phyloP scores from a whole-genome alignment of 2,113 vertebrate genomes.

The Apteryx mantelli region DNA sequence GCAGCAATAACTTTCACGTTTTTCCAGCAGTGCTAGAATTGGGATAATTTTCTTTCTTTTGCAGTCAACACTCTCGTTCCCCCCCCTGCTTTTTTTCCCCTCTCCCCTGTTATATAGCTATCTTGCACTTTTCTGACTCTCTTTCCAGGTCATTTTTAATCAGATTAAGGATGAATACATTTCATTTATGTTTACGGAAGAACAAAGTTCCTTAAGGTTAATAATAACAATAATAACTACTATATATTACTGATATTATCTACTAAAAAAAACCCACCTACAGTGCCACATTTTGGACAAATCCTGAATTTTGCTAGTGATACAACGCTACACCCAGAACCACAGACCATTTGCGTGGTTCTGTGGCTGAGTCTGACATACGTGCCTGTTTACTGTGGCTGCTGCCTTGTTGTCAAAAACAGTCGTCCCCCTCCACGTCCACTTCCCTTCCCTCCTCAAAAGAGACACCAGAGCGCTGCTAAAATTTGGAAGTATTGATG shows the following conservation, averaged over 20 bases:
- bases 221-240: neutral
- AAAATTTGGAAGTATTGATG: neutral
- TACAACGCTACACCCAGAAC: neutral
- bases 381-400: neutral
- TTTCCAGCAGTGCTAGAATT: constrained; percentile 80
- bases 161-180: constrained; percentile 20
- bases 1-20: constrained; percentile 82
- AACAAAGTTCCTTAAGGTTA: constrained; percentile 7
- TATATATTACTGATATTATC: neutral
- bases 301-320: neutral
- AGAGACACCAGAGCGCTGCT: neutral
- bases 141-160: constrained; percentile 36
- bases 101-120: neutral
- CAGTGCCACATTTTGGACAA: neutral
- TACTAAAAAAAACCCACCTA: neutral
- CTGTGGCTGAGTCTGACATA: neutral
- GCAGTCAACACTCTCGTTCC: constrained; percentile 10
- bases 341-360: neutral
- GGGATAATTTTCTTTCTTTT: constrained; percentile 74
- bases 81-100: neutral
- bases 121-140: constrained; percentile 18
- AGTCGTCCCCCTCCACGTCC: neutral
- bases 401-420: neutral
- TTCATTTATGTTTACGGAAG: neutral
- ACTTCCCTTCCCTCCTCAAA: neutral